Base-by-base conservation (phyloP, 2,797 vertebrate genomes). In the Enoplosus armatus region DNA sequence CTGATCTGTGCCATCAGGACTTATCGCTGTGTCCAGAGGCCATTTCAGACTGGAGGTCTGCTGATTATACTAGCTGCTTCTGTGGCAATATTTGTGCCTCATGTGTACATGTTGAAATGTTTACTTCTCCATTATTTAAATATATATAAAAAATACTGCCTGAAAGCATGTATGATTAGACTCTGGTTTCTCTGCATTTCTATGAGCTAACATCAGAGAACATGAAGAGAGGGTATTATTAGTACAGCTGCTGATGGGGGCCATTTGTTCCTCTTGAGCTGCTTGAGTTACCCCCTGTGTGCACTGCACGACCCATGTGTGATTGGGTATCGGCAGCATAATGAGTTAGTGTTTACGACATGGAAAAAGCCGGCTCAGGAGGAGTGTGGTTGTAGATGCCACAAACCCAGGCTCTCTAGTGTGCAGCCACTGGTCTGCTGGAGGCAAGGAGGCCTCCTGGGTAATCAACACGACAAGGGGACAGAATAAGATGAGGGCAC, bases 221-320 rank as follows among this genome's bases (percentile, higher is more conserved):
- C 74, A 72, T 48, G 45, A 69, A 59, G 39, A 72, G 60, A 47
- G 68, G 67, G 73, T 80, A 68, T 90, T 86, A 81, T 86, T 79
- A 69, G 47, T 66, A 65, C 82, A 82, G 86, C 80, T 90, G 87
- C 82, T 87, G 75, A 82, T 72, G 67, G 64, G 54, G 56, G 53
- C 72, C 85, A 91, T 93, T 91, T 90, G 88, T 89, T 90, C 88
- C 83, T 68, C 77, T 53, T 67, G 78, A 73, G 76, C 65, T 82
- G 78, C 82, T 82, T 85, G 61, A 87, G 70, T 85, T 80, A 83
- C 75, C 51, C 72, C 74, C 76, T 69, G 39, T 60, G 59, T 79
- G 71, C 51, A 50, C 67, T 45, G 60, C 64, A 80, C 12, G 20
- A 72, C 59, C 31, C 33, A 5, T 35, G 43, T 66, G 64, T 60